phyloP scores from a whole-genome alignment of 2,113 vertebrate genomes.

The Silurus glanis region DNA sequence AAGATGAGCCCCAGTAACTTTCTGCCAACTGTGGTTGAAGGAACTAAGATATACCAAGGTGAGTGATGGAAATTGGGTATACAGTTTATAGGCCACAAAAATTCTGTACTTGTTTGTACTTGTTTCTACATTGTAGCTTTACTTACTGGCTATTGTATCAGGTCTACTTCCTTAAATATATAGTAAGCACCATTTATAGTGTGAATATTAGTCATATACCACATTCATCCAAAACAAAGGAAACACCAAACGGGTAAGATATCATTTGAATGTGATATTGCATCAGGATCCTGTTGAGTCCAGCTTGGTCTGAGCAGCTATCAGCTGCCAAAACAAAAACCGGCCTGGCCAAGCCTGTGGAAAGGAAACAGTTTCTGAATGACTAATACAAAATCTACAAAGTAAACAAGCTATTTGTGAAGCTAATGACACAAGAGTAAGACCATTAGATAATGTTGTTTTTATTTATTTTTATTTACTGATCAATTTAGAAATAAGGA shows the following conservation, averaged over 20 bases:
- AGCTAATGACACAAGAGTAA: not conserved
- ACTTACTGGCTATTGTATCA: not conserved
- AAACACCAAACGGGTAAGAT: not conserved
- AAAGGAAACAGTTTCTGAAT: not conserved
- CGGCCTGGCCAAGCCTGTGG: not conserved
- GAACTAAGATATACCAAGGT: conserved; percentile 78
- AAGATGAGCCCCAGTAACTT: conserved; percentile 80
- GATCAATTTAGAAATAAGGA: not conserved
- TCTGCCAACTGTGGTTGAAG: conserved; percentile 72
- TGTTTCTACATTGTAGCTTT: not conserved
- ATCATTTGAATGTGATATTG: not conserved
- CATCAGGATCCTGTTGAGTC: not conserved
- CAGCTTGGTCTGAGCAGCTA: not conserved
- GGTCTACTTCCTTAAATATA: not conserved
- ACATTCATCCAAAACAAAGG: not conserved
- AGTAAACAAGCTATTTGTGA: not conserved
- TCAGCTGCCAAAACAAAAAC: not conserved
- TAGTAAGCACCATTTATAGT: not conserved
- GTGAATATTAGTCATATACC: not conserved
- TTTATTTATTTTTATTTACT: not conserved
- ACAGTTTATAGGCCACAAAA: not conserved
- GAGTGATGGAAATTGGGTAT: conserved; percentile 46
- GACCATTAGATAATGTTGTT: not conserved
- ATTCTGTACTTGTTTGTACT: not conserved
- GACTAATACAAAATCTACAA: not conserved